These are phyloP conservation scores for Argentina silus DNA, from an alignment of 2,797 vertebrate genomes.

Conservation along the genomic window DNA sequence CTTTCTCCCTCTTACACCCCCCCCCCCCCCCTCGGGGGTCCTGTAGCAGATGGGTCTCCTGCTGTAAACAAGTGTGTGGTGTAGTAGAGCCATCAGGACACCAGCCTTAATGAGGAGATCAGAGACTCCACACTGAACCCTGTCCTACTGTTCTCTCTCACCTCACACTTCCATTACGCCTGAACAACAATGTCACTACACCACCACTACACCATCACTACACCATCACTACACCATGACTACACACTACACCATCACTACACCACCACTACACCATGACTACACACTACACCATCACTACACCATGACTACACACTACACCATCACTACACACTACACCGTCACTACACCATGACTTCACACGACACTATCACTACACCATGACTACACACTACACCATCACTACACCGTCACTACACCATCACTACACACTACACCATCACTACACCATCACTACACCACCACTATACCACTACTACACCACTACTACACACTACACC, in stretches of 20 bases:
- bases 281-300: too few species aligned
- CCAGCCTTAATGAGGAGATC: constrained; percentile 37
- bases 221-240: not conserved
- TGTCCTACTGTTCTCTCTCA: too few species aligned
- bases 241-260: constrained; percentile 22
- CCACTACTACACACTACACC: constrained; percentile 26
- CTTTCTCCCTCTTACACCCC: not conserved
- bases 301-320: constrained; percentile 8
- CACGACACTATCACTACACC: not conserved
- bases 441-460: not conserved
- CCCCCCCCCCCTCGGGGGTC: constrained; percentile 12
- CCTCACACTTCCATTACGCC: too few species aligned
- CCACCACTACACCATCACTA: not conserved
- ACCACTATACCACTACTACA: constrained; percentile 52
- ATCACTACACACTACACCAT: not conserved
- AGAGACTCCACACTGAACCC: constrained; percentile 45
- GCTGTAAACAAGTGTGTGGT: constrained; percentile 66
- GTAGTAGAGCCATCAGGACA: constrained; percentile 12
- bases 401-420: not conserved
- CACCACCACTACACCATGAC: too few species aligned
- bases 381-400: constrained; percentile 21
- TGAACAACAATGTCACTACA: constrained; percentile 58
- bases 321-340: constrained; percentile 57
- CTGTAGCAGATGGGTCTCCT: constrained; percentile 50
- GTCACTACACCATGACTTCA: not conserved